Conservation (phyloP, 2,113 vertebrate species). For the Toxotes jaculatrix region DNA sequence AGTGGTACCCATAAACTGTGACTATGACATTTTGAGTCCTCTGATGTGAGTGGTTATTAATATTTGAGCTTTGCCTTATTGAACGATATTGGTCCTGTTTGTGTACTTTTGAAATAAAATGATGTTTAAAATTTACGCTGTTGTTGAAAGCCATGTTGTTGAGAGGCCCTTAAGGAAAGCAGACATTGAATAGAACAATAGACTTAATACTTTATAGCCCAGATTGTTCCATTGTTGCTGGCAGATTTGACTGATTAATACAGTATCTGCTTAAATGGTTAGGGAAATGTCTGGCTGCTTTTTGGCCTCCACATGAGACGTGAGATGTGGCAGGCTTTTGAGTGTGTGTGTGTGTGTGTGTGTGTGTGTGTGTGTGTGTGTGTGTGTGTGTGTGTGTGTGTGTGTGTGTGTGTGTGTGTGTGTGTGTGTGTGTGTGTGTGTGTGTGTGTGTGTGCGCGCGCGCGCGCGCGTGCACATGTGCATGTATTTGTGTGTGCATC, state of each 20-base stretch:
- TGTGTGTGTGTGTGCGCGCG: conserved; percentile 5
- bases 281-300: conserved; percentile 49
- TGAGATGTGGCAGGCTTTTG: conserved; percentile 36
- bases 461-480: too few species aligned
- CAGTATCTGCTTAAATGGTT: conserved; percentile 22
- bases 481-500: conserved; percentile 25
- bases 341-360: conserved; percentile 21
- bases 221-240: conserved; percentile 45
- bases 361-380: too few species aligned
- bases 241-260: conserved; percentile 53
- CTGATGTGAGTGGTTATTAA: conserved; percentile 88
- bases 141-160: conserved; percentile 37
- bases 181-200: conserved; percentile 30
- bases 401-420: conserved; percentile 25
- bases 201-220: conserved; percentile 29
- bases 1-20: conserved; percentile 92
- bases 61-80: conserved; percentile 93
- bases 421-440: conserved; percentile 27
- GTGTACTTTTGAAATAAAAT: conserved; percentile 99
- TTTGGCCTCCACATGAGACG: conserved; percentile 38
- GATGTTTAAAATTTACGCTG: conserved; percentile 87
- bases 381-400: conserved; percentile 33
- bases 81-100: conserved; percentile 89
- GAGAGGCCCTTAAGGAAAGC: conserved; percentile 21
- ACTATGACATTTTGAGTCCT: conserved; percentile 87